Evolutionary conservation across 1,140 invertebrate genomes (phyloP).

Genomic region (Chrysomallon squamiferum): DNA sequence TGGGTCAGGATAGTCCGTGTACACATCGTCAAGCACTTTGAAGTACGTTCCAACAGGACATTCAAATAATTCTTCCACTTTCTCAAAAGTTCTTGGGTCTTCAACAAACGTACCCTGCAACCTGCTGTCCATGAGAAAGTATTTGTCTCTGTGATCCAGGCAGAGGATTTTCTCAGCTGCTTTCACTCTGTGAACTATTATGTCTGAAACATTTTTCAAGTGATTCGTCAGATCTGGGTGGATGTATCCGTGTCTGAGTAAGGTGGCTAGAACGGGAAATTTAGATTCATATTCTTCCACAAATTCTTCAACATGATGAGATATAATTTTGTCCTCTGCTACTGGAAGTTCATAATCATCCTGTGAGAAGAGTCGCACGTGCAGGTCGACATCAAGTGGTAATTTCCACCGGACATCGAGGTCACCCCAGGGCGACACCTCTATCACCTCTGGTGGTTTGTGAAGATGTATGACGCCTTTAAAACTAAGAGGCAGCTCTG

Average conservation of each 20-base stretch:
- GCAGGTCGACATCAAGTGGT: conserved; percentile 14
- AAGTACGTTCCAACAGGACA: conserved; percentile 22
- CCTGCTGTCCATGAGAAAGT: conserved; percentile 12
- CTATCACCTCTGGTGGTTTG: conserved; percentile 10
- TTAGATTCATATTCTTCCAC: conserved; percentile 13
- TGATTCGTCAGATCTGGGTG: background rate
- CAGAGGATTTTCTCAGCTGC: conserved; percentile 12
- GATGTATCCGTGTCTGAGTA: conserved; percentile 1
- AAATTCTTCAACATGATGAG: conserved; percentile 6
- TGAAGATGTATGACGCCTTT: conserved; percentile 18
- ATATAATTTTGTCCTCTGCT: background rate
- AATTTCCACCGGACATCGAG: conserved; percentile 14
- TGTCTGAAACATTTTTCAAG: conserved; percentile 7
- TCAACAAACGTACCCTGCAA: conserved; percentile 18
- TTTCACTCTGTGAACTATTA: conserved; percentile 15
- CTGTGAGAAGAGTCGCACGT: conserved; percentile 9
- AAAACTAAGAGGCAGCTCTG: conserved; percentile 6
- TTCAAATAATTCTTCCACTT: conserved; percentile 20
- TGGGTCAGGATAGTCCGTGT: conserved; percentile 39
- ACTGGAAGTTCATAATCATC: conserved; percentile 28
- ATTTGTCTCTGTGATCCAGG: conserved; percentile 15
- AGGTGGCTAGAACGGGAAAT: conserved; percentile 15
- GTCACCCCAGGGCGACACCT: conserved; percentile 22
- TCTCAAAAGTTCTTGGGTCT: conserved; percentile 23
- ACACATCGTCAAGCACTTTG: conserved; percentile 36